phyloP scores from a whole-genome alignment of 2,797 vertebrate species.

The Capromys pilorides region DNA sequence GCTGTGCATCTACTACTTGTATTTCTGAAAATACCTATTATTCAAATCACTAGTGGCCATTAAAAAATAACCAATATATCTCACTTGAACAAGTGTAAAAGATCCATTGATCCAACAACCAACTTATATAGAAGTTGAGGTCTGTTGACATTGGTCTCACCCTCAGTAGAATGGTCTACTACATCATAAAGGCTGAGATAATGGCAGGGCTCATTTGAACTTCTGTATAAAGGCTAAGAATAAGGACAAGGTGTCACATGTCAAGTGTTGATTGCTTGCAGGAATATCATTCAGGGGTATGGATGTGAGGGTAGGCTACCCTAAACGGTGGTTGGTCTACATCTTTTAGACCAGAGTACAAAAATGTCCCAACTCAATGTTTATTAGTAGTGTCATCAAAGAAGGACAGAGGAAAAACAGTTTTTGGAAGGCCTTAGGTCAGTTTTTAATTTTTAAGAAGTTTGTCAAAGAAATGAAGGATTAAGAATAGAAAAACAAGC shows the following conservation, averaged over 20 bases:
- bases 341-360: neutral
- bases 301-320: neutral
- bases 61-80: conserved; percentile 77
- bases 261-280: neutral
- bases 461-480: neutral
- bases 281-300: neutral
- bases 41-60: conserved; percentile 82
- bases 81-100: conserved; percentile 78
- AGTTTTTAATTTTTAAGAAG: neutral
- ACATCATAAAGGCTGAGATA: neutral
- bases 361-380: neutral
- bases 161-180: neutral
- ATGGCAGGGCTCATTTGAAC: neutral
- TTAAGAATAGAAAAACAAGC: neutral
- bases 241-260: neutral
- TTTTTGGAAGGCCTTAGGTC: neutral
- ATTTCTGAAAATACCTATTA: conserved; percentile 85
- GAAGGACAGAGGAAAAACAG: neutral
- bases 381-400: neutral
- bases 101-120: conserved; percentile 73
- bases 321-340: neutral
- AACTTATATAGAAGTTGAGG: neutral
- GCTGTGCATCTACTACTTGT: conserved; percentile 85
- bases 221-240: neutral
- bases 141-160: neutral